A percentile compares a stretch with the other conserved stretches of the same genome.
Evolutionary conservation across 2,113 vertebrate genomes (phyloP).

Genomic region (Gallinago undulata): DNA sequence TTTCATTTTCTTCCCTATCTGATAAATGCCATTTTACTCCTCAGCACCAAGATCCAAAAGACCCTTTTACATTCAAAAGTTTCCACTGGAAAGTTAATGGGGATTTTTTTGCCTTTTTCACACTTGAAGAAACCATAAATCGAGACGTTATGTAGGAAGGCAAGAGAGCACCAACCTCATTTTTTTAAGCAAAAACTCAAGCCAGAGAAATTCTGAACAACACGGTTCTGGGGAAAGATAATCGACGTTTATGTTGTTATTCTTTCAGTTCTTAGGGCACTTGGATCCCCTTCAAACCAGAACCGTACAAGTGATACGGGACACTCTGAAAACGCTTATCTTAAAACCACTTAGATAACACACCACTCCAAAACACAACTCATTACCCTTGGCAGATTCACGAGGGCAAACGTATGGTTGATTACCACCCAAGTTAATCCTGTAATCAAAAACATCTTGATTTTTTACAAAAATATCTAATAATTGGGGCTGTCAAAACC

Average conservation of each 20-base stretch:
- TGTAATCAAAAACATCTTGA: neutral
- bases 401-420: neutral
- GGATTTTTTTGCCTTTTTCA: neutral
- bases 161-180: neutral
- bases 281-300: neutral
- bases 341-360: neutral
- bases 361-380: neutral
- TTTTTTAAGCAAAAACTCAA: neutral
- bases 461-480: neutral
- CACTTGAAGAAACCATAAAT: neutral
- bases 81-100: neutral
- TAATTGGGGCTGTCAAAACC: neutral
- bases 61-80: neutral
- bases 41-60: neutral
- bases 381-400: neutral
- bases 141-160: neutral
- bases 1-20: neutral
- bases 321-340: neutral
- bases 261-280: neutral
- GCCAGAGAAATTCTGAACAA: neutral
- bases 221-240: neutral
- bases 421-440: neutral
- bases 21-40: neutral
- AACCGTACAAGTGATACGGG: neutral
- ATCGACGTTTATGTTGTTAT: neutral